Evolutionary conservation across 2,113 vertebrate genomes (phyloP).

Genomic region (Aegithalos caudatus): DNA sequence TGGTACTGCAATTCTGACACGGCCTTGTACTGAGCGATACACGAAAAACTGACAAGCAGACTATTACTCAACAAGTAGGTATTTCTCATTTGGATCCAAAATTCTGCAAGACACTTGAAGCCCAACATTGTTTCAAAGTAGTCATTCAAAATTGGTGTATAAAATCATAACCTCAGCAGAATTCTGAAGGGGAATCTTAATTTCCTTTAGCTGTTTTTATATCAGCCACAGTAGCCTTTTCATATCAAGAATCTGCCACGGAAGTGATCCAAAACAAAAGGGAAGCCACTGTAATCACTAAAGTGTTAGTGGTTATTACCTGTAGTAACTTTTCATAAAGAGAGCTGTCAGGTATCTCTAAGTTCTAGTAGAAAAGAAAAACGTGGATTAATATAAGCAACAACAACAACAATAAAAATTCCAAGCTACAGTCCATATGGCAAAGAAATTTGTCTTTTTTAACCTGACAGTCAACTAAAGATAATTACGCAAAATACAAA

Average conservation of each 20-base stretch:
- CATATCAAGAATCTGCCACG: not conserved
- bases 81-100: not conserved
- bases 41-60: conserved; percentile 27
- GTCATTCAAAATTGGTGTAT: not conserved
- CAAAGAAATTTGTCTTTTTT: not conserved
- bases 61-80: not conserved
- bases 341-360: not conserved
- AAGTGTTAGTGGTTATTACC: not conserved
- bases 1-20: conserved; percentile 50
- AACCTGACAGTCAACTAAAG: not conserved
- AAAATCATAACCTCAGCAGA: not conserved
- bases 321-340: not conserved
- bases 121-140: not conserved
- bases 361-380: not conserved
- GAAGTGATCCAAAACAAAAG: not conserved
- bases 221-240: conserved; percentile 4
- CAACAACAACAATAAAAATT: not conserved
- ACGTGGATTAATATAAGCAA: not conserved
- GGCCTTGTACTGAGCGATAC: conserved; percentile 38
- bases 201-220: not conserved
- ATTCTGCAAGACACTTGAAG: not conserved
- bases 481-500: not conserved
- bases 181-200: not conserved
- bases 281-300: not conserved
- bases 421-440: not conserved